Evolutionary conservation across 2,797 vertebrate genomes (phyloP).

Genomic region (Enoplosus armatus): DNA sequence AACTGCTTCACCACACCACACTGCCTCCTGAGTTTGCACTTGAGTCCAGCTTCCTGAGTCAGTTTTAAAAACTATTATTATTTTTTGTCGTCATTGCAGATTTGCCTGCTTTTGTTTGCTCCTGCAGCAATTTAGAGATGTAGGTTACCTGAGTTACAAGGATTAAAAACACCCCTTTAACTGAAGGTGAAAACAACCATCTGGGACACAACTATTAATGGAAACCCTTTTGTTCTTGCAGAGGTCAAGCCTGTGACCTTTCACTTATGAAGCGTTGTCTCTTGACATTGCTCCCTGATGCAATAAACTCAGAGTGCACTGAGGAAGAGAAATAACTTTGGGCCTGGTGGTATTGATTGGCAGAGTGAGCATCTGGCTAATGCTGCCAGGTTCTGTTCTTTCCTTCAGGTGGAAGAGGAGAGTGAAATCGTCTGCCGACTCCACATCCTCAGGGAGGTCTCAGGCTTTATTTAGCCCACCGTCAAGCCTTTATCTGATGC

Average conservation of each 20-base stretch:
- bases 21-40: background rate
- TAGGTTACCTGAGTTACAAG: background rate
- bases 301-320: slow-evolving; percentile 16
- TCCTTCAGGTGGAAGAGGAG: slow-evolving; percentile 30
- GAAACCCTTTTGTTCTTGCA: slow-evolving; percentile 9
- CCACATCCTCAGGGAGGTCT: slow-evolving; percentile 24
- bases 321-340: slow-evolving; percentile 35
- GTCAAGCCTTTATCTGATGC: slow-evolving; percentile 18
- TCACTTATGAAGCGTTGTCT: slow-evolving; percentile 31
- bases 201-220: slow-evolving; percentile 7
- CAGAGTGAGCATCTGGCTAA: slow-evolving; percentile 26
- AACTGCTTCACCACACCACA: background rate
- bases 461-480: slow-evolving; percentile 16
- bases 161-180: background rate
- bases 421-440: slow-evolving; percentile 18
- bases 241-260: slow-evolving; percentile 39
- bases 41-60: background rate
- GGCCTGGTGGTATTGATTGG: slow-evolving; percentile 50
- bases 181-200: background rate
- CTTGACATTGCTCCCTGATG: slow-evolving; percentile 32
- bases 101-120: background rate
- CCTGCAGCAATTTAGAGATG: background rate
- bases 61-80: background rate
- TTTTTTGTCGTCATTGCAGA: background rate
- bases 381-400: slow-evolving; percentile 28